Evolutionary conservation across 2,888 invertebrate genomes (phyloP).

Genomic region (Arrhopalites spinosus): DNA sequence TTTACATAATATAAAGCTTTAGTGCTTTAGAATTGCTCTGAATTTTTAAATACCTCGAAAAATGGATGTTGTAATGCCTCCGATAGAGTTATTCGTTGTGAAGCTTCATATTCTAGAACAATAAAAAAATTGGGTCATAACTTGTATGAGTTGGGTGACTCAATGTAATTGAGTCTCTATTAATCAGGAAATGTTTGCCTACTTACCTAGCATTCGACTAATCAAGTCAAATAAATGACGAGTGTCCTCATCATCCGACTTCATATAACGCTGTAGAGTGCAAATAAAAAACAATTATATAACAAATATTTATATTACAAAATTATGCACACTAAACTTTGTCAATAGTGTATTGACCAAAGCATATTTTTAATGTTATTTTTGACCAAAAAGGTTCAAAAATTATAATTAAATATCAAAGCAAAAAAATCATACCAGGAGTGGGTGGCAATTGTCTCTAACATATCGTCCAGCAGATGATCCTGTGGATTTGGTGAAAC

Average conservation of each 20-base stretch:
- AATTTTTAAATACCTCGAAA: no score
- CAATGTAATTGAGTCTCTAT: background rate
- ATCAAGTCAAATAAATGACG: constrained; percentile 92
- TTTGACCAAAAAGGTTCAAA: no score
- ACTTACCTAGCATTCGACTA: constrained; percentile 91
- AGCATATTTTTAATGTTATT: no score
- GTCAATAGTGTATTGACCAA: no score
- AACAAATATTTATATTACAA: no score
- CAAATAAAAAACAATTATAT: constrained; percentile 3
- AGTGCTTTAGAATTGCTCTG: no score
- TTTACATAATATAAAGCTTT: no score
- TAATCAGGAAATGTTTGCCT: background rate
- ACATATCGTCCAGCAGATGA: constrained; percentile 97
- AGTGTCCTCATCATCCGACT: constrained; percentile 78
- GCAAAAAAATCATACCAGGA: constrained; percentile 71
- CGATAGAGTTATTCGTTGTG: constrained; percentile 81
- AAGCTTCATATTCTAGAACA: constrained; percentile 69
- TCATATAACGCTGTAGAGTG: constrained; percentile 56
- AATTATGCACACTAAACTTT: no score
- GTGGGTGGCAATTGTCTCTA: constrained; percentile 94
- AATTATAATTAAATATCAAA: background rate
- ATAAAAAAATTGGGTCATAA: background rate
- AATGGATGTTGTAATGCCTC: constrained; percentile 92
- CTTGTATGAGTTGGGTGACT: background rate
- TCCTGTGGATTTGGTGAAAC: no score